These are phyloP conservation scores for Melozone crissalis DNA, from an alignment of 2,113 vertebrate genomes.

Conservation along the genomic window DNA sequence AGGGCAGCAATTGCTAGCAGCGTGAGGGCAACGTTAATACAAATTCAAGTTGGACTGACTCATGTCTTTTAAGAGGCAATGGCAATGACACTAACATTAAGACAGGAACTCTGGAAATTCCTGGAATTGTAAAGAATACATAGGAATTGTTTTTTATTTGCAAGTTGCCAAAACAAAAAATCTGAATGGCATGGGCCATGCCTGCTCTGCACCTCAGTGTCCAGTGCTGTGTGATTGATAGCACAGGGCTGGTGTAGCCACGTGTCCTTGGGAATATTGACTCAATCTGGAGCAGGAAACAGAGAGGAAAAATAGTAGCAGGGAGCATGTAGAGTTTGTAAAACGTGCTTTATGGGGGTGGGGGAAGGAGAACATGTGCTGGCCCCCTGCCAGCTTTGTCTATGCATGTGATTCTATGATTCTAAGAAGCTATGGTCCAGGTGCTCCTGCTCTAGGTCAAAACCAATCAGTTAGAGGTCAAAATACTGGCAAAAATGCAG, in stretches of 20 bases:
- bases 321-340: not conserved
- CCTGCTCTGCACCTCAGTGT: not conserved
- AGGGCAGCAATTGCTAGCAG: not conserved
- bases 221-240: accelerated
- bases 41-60: not conserved
- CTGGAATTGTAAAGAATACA: slow-evolving; percentile 33
- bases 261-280: not conserved
- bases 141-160: not conserved
- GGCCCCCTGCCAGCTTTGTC: not conserved
- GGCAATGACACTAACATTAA: not conserved
- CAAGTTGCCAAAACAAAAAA: not conserved
- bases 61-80: not conserved
- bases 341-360: slow-evolving; percentile 1
- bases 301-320: slow-evolving; percentile 14
- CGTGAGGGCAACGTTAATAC: not conserved
- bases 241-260: not conserved
- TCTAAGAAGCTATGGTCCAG: not conserved
- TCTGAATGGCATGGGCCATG: not conserved
- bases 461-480: not conserved
- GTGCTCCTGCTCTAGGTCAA: not conserved
- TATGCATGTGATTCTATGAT: not conserved
- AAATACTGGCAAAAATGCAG: not conserved
- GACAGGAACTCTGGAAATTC: slow-evolving; percentile 40
- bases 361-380: not conserved
- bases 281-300: slow-evolving; percentile 31